Base-by-base conservation (phyloP, 2,888 invertebrate species). In the Pecten maximus region DNA sequence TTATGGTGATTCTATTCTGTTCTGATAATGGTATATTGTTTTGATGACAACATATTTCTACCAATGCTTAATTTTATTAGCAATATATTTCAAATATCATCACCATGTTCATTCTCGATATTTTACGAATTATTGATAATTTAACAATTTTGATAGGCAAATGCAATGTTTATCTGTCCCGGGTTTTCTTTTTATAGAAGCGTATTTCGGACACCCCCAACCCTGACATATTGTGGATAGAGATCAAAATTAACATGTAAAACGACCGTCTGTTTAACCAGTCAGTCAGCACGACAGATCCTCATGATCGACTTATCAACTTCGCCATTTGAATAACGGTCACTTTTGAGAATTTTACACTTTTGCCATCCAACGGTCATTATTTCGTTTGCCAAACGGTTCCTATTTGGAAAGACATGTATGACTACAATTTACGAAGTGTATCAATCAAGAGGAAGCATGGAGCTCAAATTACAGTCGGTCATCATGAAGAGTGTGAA, bases 341-440 rank as follows among this genome's bases (percentile, higher is more conserved):
- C 74, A 74, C 74, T 74, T 74, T 35, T 28, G 74, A 19, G 8
- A 74, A 10, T 74, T 74, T 74, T 74, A 74, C 74, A 74, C 74
- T 74, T 28, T 10, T 28, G 74, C 28, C 74, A 28, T 74, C 74
- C 74, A 74, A 35, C 74, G 15, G 35, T 74, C 74, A 74, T 74
- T 74, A 74, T 74, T 74, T 35, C 74, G 35, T 74, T 35, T 74
- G 74, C 74, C 74, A 74, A 74, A 74, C 74, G 35, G 28, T 74
- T 74, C 23, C 74, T 74, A 74, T 74, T 74, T 74, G 74, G 74
- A 74, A 74, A 28, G 74, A 74, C 74, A 74, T 35, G 74, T 74
- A 74, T 74, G 74, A 15, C 74, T 28, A 74, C 4, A 35, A 10
- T 74, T 74, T 35, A 6, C 28, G 35, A 74, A 74, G 74, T 74